phyloP scores from a whole-genome alignment of 1,140 invertebrate species.

The Drosophila nikananu region DNA sequence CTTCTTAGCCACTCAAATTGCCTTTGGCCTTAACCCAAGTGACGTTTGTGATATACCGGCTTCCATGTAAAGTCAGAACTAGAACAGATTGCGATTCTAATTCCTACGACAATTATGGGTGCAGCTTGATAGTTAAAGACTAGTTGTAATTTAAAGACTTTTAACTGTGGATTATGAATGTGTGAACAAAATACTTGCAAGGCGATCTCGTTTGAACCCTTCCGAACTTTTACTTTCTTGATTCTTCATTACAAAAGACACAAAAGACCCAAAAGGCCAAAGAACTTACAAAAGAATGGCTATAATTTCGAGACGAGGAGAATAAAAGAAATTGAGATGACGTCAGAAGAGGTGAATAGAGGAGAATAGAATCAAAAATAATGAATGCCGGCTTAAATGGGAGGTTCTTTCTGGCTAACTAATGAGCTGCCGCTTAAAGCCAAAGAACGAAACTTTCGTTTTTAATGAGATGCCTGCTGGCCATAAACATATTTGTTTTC shows the following conservation, averaged over 20 bases:
- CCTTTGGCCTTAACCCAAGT: slow-evolving; percentile 66
- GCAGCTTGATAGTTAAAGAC: slow-evolving; percentile 54
- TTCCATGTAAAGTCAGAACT: slow-evolving; percentile 23
- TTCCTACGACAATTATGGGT: slow-evolving; percentile 61
- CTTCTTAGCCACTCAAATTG: not conserved
- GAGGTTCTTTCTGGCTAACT: slow-evolving; percentile 62
- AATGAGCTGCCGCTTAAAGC: slow-evolving; percentile 52
- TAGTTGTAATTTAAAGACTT: slow-evolving; percentile 42
- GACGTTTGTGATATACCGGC: slow-evolving; percentile 34
- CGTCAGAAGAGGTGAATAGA: slow-evolving; percentile 23
- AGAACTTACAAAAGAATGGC: slow-evolving; percentile 14
- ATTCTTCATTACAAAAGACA: slow-evolving; percentile 1
- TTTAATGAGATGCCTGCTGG: slow-evolving; percentile 71
- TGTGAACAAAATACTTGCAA: slow-evolving; percentile 44
- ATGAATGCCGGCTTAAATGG: slow-evolving; percentile 43
- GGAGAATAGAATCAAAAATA: slow-evolving; percentile 13
- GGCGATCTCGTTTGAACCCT: slow-evolving; percentile 8
- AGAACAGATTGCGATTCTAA: slow-evolving; percentile 46
- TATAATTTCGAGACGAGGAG: slow-evolving; percentile 17
- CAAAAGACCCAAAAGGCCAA: slow-evolving; percentile 44
- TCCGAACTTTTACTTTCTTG: slow-evolving; percentile 56
- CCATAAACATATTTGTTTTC: slow-evolving; percentile 55
- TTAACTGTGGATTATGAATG: slow-evolving; percentile 46
- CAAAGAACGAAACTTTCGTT: slow-evolving; percentile 72
- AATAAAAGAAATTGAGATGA: slow-evolving; percentile 39